These are phyloP conservation scores for Cepaea hortensis DNA, from an alignment of 2,888 invertebrate species.

Conservation along the genomic window DNA sequence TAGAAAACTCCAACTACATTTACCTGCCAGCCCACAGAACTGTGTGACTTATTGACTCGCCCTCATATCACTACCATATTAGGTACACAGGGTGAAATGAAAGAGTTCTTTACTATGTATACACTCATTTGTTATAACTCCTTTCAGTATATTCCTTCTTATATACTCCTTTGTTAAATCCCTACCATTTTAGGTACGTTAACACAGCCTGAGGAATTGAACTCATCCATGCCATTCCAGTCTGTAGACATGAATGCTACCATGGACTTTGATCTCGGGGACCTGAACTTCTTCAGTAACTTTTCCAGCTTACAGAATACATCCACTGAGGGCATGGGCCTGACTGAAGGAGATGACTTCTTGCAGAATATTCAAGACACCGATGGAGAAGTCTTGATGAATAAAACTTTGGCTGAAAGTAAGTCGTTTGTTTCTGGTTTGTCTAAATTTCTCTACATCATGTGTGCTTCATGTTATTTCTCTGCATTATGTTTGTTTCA, in stretches of 20 bases:
- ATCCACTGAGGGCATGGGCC: constrained; percentile 3
- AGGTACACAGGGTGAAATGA: too few species aligned
- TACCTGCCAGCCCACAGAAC: too few species aligned
- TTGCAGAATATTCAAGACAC: constrained; percentile 13
- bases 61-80: too few species aligned
- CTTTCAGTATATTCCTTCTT: too few species aligned
- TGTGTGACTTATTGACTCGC: too few species aligned
- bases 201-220: constrained; percentile 4
- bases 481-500: too few species aligned
- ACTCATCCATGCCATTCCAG: constrained; percentile 24
- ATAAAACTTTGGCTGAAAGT: constrained; percentile 10
- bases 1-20: too few species aligned
- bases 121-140: too few species aligned
- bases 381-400: not conserved
- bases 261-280: constrained; percentile 32
- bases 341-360: constrained; percentile 23
- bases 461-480: too few species aligned
- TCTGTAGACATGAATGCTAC: not conserved
- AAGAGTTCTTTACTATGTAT: too few species aligned
- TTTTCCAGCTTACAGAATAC: constrained; percentile 13
- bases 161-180: not conserved
- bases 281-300: constrained; percentile 30
- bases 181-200: not conserved
- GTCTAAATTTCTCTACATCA: too few species aligned
- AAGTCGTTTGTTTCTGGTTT: not conserved